phyloP scores from a whole-genome alignment of 2,797 vertebrate species.

The Parauchenoglanis punctatus region DNA sequence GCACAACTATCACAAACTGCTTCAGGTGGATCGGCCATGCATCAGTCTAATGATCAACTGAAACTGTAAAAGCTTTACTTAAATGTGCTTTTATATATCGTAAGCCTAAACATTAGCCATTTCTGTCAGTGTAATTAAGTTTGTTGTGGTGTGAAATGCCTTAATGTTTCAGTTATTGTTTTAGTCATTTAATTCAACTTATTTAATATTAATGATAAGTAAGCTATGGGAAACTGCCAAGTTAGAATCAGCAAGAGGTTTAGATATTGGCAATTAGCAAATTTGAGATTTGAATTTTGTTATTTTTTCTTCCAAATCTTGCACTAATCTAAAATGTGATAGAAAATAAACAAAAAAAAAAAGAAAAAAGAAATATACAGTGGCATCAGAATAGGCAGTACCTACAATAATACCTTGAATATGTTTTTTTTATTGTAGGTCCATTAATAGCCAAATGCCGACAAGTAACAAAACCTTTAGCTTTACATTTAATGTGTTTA shows the following conservation, averaged over 20 bases:
- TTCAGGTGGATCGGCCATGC: neutral
- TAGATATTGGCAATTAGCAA: neutral
- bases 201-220: conserved; percentile 28
- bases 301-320: neutral
- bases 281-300: neutral
- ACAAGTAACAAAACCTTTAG: neutral
- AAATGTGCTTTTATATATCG: neutral
- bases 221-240: conserved; percentile 23
- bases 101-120: conserved; percentile 2
- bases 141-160: conserved; percentile 22
- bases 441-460: neutral
- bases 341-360: neutral
- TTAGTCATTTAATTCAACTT: conserved; percentile 24
- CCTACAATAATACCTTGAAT: neutral
- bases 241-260: conserved; percentile 4
- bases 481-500: conserved; percentile 10
- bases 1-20: neutral
- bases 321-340: neutral
- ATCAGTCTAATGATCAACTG: conserved; percentile 2
- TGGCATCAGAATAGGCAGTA: neutral
- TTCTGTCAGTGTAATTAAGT: conserved; percentile 5
- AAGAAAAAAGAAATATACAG: neutral
- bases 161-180: conserved; percentile 15
- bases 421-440: neutral
- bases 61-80: conserved; percentile 21